These are phyloP conservation scores for Polymixis lichenea DNA, from an alignment of 2,888 invertebrate species.

Conservation along the genomic window DNA sequence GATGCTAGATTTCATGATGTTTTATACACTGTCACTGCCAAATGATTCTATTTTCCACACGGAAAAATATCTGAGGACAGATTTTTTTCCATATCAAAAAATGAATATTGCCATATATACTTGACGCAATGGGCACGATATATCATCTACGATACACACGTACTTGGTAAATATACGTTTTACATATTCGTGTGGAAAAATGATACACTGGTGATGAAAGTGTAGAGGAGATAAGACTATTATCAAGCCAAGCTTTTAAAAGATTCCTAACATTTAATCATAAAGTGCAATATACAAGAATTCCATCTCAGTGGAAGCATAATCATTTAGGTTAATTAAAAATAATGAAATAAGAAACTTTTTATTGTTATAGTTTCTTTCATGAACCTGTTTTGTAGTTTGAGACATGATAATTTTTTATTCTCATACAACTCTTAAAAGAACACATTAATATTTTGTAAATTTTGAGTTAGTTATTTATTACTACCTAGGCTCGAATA, in stretches of 20 bases:
- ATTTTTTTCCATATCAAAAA: not conserved
- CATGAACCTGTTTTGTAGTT: slow-evolving; percentile 27
- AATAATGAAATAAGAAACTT: slow-evolving; percentile 19
- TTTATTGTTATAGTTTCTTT: slow-evolving; percentile 16
- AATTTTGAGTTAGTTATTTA: too few species aligned
- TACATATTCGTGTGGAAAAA: not conserved
- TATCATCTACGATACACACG: not conserved
- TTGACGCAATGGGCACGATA: not conserved
- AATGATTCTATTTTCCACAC: not conserved
- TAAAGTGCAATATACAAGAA: slow-evolving; percentile 28
- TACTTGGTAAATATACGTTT: not conserved
- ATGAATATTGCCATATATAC: too few species aligned
- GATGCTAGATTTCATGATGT: slow-evolving; percentile 20
- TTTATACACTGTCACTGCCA: not conserved
- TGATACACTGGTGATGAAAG: not conserved
- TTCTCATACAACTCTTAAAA: not conserved
- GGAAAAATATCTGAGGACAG: not conserved
- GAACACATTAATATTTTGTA: not conserved
- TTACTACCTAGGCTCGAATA: not conserved
- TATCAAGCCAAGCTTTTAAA: not conserved
- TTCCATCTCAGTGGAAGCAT: slow-evolving; percentile 46
- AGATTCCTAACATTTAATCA: not conserved
- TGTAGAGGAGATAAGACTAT: not conserved
- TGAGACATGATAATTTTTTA: slow-evolving; percentile 29
- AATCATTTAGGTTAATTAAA: slow-evolving; percentile 38